Percentiles rank a stretch among this genome's conserved stretches.
Conservation (phyloP, 1,140 invertebrate genomes). For the Megalopta genalis region DNA sequence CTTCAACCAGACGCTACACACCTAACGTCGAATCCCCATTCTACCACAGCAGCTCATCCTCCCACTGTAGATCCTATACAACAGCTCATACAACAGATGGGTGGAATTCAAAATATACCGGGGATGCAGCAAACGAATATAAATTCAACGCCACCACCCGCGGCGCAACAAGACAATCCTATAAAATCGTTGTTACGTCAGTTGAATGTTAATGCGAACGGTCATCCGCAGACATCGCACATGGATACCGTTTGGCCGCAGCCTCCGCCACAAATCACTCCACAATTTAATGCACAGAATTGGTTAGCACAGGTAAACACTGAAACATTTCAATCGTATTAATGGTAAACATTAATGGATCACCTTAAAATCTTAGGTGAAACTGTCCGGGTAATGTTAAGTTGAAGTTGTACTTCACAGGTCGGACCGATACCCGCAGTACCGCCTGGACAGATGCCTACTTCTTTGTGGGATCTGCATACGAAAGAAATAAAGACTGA, state of each 20-base stretch:
- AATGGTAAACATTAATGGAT: background rate
- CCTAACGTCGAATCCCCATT: slow-evolving; percentile 69
- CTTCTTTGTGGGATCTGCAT: slow-evolving; percentile 76
- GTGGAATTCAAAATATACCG: slow-evolving; percentile 77
- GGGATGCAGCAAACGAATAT: slow-evolving; percentile 73
- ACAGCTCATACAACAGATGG: slow-evolving; percentile 80
- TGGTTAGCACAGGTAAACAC: slow-evolving; percentile 74
- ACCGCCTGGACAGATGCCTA: slow-evolving; percentile 74
- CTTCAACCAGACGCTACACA: slow-evolving; percentile 72
- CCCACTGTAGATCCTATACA: slow-evolving; percentile 79
- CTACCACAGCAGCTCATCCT: slow-evolving; percentile 54
- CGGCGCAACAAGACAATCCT: slow-evolving; percentile 77
- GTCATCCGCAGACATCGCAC: slow-evolving; percentile 67
- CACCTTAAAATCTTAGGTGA: too few relatives aligned
- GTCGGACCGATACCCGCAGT: slow-evolving; percentile 73
- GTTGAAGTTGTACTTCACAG: slow-evolving; percentile 52
- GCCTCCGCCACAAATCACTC: slow-evolving; percentile 71
- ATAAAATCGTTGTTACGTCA: slow-evolving; percentile 81
- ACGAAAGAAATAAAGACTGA: slow-evolving; percentile 81
- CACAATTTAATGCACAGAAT: slow-evolving; percentile 74
- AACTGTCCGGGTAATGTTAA: too few relatives aligned
- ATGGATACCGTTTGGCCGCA: slow-evolving; percentile 76
- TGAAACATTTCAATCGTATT: background rate
- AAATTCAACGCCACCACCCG: slow-evolving; percentile 43
- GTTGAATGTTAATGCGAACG: slow-evolving; percentile 74